These are phyloP conservation scores for Tridacna gigas DNA, from an alignment of 2,888 invertebrate genomes.

Conservation along the genomic window DNA sequence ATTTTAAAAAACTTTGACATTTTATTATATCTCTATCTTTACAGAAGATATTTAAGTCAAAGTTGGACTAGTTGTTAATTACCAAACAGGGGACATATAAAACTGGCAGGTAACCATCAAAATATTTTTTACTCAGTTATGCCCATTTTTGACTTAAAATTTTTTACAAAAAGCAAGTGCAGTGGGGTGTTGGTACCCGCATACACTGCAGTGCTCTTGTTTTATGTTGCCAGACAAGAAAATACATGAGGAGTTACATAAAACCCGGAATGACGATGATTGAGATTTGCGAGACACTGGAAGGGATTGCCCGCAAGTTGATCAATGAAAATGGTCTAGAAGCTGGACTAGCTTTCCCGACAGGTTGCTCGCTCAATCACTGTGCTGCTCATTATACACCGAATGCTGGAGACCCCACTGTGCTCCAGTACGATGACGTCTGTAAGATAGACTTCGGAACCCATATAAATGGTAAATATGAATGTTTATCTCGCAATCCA, in stretches of 20 bases:
- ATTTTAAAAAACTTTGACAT: too few relatives aligned
- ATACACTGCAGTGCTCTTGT: too few relatives aligned
- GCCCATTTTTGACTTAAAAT: too few relatives aligned
- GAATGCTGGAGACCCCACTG: conserved; percentile 98
- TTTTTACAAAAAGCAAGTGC: too few relatives aligned
- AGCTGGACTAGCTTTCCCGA: conserved; percentile 95
- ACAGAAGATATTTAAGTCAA: too few relatives aligned
- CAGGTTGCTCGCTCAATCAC: conserved; percentile 99
- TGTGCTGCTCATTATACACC: conserved; percentile 99
- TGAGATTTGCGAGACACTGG: conserved; percentile 98
- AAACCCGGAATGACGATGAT: conserved; percentile 99
- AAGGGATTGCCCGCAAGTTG: conserved; percentile 94
- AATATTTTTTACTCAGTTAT: too few relatives aligned
- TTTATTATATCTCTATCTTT: too few relatives aligned
- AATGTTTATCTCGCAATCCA: too few relatives aligned
- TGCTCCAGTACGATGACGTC: conserved; percentile 97
- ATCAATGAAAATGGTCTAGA: conserved; percentile 98
- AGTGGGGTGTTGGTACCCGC: too few relatives aligned
- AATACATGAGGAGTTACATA: conserved; percentile 96
- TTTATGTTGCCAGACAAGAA: conserved; percentile 89
- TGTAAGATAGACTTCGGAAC: conserved; percentile 99
- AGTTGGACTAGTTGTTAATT: too few relatives aligned
- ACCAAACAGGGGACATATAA: too few relatives aligned
- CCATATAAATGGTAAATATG: conserved; percentile 93
- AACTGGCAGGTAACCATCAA: too few relatives aligned